Conservation (phyloP, 2,797 vertebrate species). For the Oryzias dopingdopingensis region DNA sequence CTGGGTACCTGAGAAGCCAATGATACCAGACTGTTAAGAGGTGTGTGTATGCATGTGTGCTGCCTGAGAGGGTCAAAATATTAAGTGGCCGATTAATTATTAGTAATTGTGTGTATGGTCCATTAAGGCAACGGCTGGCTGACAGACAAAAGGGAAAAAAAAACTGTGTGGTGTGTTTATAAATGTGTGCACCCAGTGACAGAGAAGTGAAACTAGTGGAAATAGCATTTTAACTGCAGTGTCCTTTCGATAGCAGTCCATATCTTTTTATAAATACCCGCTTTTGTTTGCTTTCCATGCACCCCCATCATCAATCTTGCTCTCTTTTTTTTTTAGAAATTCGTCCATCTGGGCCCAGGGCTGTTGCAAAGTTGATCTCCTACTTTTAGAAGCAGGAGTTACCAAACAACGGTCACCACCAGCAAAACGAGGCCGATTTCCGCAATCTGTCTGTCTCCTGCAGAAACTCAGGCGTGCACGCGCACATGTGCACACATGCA, state of each 20-base stretch:
- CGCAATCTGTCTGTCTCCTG: constrained; percentile 33
- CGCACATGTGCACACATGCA: constrained; percentile 15
- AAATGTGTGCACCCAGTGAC: constrained; percentile 28
- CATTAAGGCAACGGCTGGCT: constrained; percentile 61
- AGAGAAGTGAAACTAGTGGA: constrained; percentile 72
- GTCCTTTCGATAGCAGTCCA: constrained; percentile 15
- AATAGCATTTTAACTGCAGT: constrained; percentile 63
- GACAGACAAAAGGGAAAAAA: constrained; percentile 32
- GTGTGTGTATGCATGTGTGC: constrained; percentile 33
- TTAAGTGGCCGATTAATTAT: constrained; percentile 73
- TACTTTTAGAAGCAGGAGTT: constrained; percentile 67
- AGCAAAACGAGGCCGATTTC: constrained; percentile 44
- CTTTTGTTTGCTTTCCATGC: constrained; percentile 40
- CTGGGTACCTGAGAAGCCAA: constrained; percentile 67
- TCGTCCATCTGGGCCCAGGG: constrained; percentile 56
- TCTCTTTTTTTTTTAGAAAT: constrained; percentile 37
- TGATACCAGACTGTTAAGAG: constrained; percentile 64
- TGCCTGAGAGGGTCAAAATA: constrained; percentile 59
- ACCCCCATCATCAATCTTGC: constrained; percentile 46
- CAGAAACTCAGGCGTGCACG: constrained; percentile 20
- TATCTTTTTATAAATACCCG: constrained; percentile 62
- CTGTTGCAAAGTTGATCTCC: constrained; percentile 57
- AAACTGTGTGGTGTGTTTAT: constrained; percentile 14
- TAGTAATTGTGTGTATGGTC: constrained; percentile 70
- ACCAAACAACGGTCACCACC: constrained; percentile 60